Evolutionary conservation across 2,888 invertebrate species (phyloP).

Genomic region (Sturmia bella): DNA sequence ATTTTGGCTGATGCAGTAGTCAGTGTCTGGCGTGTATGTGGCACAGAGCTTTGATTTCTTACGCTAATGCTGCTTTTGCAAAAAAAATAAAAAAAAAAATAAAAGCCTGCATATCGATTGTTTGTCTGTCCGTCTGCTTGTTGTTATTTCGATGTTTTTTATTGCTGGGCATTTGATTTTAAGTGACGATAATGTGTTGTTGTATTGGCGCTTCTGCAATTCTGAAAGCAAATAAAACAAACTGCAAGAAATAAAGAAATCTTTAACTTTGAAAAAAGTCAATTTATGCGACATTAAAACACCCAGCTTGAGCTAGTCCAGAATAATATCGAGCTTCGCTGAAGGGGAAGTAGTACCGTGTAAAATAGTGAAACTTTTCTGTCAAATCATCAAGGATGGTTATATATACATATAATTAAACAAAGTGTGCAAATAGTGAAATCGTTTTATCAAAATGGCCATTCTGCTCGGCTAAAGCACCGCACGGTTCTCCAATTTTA

Average conservation of each 20-base stretch:
- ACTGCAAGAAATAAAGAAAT: not conserved
- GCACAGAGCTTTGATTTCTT: conserved; percentile 62
- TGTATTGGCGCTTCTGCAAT: conserved; percentile 73
- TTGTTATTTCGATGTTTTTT: conserved; percentile 59
- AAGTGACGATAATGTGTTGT: conserved; percentile 77
- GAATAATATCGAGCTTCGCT: no score
- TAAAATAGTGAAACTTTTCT: no score
- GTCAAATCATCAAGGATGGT: no score
- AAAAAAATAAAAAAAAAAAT: no score
- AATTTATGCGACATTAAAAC: conserved; percentile 1
- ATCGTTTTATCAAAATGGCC: no score
- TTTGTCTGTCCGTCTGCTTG: conserved; percentile 22
- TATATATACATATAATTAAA: no score
- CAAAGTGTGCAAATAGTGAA: no score
- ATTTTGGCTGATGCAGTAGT: conserved; percentile 10
- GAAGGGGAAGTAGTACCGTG: not conserved
- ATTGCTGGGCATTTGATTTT: conserved; percentile 72
- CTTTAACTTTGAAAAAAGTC: not conserved
- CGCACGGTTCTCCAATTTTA: no score
- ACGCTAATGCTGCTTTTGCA: not conserved
- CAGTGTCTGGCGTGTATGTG: conserved; percentile 15
- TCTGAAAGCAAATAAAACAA: conserved; percentile 26
- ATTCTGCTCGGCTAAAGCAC: no score
- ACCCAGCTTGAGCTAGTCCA: conserved; percentile 8
- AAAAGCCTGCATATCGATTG: conserved; percentile 5